These are phyloP conservation scores for Cynopterus brachyotis DNA, from an alignment of 2,113 vertebrate species.

Conservation along the genomic window DNA sequence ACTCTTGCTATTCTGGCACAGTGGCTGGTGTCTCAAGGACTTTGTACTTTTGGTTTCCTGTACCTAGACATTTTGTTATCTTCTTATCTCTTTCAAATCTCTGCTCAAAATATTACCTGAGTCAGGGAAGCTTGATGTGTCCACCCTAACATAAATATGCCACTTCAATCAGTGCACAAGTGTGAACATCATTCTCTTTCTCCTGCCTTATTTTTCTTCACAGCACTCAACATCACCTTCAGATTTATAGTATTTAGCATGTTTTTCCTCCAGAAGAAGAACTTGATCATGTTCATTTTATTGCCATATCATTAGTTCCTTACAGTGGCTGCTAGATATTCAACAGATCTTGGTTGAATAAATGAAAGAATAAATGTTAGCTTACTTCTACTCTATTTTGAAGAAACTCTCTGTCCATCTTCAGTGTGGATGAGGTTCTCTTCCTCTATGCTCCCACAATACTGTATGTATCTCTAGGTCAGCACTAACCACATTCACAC, in stretches of 20 bases:
- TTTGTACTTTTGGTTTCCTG: not conserved
- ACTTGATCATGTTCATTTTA: not conserved
- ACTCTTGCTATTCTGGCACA: not conserved
- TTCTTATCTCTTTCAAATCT: not conserved
- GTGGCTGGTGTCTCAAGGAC: not conserved
- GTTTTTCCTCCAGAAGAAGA: not conserved
- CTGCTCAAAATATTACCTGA: not conserved
- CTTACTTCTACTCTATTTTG: not conserved
- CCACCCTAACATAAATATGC: not conserved
- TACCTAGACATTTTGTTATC: not conserved
- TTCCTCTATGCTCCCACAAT: not conserved
- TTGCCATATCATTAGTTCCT: not conserved
- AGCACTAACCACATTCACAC: not conserved
- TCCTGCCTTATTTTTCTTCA: not conserved
- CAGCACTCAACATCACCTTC: not conserved
- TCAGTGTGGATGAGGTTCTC: not conserved
- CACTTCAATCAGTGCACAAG: not conserved
- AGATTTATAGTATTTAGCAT: not conserved
- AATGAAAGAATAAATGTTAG: not conserved
- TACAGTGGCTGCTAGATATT: not conserved
- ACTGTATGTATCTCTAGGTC: not conserved
- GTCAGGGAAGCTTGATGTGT: not conserved
- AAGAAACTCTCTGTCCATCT: not conserved
- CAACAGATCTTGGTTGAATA: not conserved
- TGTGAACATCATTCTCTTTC: not conserved